Evolutionary conservation across 2,888 invertebrate genomes (phyloP).

Genomic region (Eudemis profundana): DNA sequence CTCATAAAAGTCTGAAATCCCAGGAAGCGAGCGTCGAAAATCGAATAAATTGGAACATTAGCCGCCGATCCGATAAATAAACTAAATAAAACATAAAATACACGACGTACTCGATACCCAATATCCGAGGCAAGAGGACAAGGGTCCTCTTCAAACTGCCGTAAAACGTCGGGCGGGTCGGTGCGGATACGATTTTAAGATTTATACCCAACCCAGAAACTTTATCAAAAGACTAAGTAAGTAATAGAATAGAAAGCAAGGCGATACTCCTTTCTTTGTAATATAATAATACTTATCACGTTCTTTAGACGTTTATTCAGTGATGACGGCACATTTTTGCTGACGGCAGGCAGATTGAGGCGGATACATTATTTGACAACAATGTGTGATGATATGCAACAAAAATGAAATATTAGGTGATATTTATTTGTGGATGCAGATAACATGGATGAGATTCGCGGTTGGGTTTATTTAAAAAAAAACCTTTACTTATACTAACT

Average conservation of each 20-base stretch:
- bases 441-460: no score
- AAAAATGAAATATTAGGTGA: no score
- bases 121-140: slow-evolving; percentile 50
- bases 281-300: no score
- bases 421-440: no score
- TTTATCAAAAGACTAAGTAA: slow-evolving; percentile 50
- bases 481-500: no score
- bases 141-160: slow-evolving; percentile 58
- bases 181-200: slow-evolving; percentile 60
- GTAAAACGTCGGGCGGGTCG: slow-evolving; percentile 60
- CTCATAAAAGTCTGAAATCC: neutral
- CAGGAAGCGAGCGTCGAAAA: neutral
- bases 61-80: slow-evolving; percentile 24
- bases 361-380: no score
- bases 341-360: no score
- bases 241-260: slow-evolving; percentile 9
- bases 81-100: slow-evolving; percentile 45
- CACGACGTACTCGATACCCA: slow-evolving; percentile 32
- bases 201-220: slow-evolving; percentile 62
- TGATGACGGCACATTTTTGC: no score
- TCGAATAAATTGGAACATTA: slow-evolving; percentile 20
- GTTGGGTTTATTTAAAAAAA: no score
- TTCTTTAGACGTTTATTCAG: no score
- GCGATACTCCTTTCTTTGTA: neutral
- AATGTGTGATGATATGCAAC: no score